Conservation (phyloP, 2,888 invertebrate genomes). For the Epistrophe grossulariae region DNA sequence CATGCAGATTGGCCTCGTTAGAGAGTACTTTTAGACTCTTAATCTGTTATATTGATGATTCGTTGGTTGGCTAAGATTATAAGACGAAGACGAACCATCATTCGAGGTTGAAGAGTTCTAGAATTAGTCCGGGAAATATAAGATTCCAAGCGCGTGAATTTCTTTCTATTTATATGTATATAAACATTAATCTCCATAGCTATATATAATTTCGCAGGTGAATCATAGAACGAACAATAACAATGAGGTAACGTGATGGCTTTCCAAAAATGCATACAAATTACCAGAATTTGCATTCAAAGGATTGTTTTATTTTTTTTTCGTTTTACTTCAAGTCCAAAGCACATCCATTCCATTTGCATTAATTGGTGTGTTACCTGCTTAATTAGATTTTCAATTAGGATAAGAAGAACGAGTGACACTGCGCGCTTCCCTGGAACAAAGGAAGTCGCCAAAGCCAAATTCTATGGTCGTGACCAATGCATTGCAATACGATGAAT, state of each 20-base stretch:
- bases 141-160: conserved; percentile 53
- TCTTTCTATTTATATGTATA: not conserved
- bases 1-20: conserved; percentile 76
- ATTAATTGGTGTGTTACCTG: conserved; percentile 63
- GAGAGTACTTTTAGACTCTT: conserved; percentile 54
- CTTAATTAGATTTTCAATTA: conserved; percentile 76
- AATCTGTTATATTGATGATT: conserved; percentile 44
- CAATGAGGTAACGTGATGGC: not conserved
- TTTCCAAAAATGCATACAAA: conserved; percentile 48
- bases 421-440: conserved; percentile 34
- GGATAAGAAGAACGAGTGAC: conserved; percentile 45
- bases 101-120: conserved; percentile 1
- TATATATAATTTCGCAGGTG: conserved; percentile 55
- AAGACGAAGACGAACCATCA: conserved; percentile 32
- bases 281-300: conserved; percentile 70
- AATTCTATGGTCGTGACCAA: conserved; percentile 45
- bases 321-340: conserved; percentile 22
- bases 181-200: conserved; percentile 1
- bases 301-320: conserved; percentile 47
- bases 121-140: conserved; percentile 38
- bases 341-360: conserved; percentile 51
- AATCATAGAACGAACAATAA: conserved; percentile 23
- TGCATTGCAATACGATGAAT: conserved; percentile 43
- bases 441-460: conserved; percentile 56
- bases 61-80: not conserved